Evolutionary conservation across 2,888 invertebrate genomes (phyloP).

Genomic region (Idaea dimidiata): DNA sequence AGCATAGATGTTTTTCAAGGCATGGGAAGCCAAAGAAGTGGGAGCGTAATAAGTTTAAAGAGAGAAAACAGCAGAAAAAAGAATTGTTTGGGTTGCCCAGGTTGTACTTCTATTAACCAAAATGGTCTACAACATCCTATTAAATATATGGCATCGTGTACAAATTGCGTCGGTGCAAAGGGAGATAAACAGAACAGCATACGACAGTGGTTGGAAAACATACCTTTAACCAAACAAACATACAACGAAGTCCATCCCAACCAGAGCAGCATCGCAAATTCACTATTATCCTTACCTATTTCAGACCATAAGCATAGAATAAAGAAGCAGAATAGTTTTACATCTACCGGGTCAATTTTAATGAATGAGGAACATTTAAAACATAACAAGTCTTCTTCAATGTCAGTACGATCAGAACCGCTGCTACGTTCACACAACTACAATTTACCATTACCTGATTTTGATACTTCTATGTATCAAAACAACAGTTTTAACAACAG

Average conservation of each 20-base stretch:
- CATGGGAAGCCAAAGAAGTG: constrained; percentile 76
- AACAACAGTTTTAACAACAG: constrained; percentile 38
- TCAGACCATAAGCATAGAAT: constrained; percentile 48
- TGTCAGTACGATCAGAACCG: constrained; percentile 73
- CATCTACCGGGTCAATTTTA: constrained; percentile 47
- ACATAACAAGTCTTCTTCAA: constrained; percentile 53
- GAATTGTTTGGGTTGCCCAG: constrained; percentile 84
- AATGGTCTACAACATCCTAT: constrained; percentile 60
- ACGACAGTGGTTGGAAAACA: constrained; percentile 87
- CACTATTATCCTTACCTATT: constrained; percentile 59
- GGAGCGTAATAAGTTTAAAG: constrained; percentile 80
- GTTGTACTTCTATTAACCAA: constrained; percentile 71
- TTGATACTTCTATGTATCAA: constrained; percentile 43
- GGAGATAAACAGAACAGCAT: constrained; percentile 89
- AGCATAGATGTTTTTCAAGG: constrained; percentile 72
- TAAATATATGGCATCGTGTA: constrained; percentile 71
- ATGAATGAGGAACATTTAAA: constrained; percentile 46
- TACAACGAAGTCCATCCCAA: constrained; percentile 51
- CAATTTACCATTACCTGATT: constrained; percentile 68
- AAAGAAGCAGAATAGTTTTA: constrained; percentile 66
- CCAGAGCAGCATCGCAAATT: constrained; percentile 51
- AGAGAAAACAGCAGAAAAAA: constrained; percentile 82
- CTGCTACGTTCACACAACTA: constrained; percentile 50
- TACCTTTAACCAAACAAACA: constrained; percentile 74
- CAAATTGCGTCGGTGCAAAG: constrained; percentile 75